Base-by-base conservation (phyloP, 2,797 vertebrate species). In the Sebastolobus alascanus region DNA sequence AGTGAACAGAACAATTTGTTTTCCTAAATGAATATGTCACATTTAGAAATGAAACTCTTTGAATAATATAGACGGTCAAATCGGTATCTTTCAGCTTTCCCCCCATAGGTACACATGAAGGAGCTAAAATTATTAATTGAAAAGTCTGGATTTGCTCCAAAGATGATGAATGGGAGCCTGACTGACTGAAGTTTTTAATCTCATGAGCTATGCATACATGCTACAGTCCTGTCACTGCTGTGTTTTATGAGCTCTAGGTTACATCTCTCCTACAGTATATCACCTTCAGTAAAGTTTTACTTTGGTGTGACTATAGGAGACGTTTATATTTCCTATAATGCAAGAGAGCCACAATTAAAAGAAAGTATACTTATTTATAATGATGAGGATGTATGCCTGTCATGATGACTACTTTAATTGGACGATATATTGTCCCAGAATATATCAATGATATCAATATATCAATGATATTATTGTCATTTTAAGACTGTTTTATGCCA, bases 91-190 rank as follows among this genome's bases (percentile, higher is more conserved):
- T 72, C 72, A 71, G 60, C 72, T 38, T 60, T 55, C 29, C n/a
- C 59, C 29, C 50, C 56, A 22, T 61, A 43, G 54, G 37, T 73
- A 16, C 58, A 74, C 65, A 75, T 35, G 67, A 77, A 79, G 54
- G 38, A 86, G 80, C 79, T 33, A 73, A 73, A 83, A 87, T 85
- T 38, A 84, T 84, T 89, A 54, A 91, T 90, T 84, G 84, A 83
- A 84, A 78, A 72, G 70, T 82, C 59, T 55, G 40, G 10, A 68
- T 66, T 67, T 60, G 29, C 75, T 78, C n/a, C 75, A 29, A 27
- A 40, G 46, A 68, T 88, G 85, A 90, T 81, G 76, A 85, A 92
- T 85, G 55, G 11, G 50, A 66, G 74, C 22, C 54, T 37, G 63
- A 67, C 73, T 64, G 71, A 73, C 59, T 69, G 37, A 71, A 20